Evolutionary conservation across 2,113 vertebrate genomes (phyloP).

Genomic region (Mesitornis unicolor): DNA sequence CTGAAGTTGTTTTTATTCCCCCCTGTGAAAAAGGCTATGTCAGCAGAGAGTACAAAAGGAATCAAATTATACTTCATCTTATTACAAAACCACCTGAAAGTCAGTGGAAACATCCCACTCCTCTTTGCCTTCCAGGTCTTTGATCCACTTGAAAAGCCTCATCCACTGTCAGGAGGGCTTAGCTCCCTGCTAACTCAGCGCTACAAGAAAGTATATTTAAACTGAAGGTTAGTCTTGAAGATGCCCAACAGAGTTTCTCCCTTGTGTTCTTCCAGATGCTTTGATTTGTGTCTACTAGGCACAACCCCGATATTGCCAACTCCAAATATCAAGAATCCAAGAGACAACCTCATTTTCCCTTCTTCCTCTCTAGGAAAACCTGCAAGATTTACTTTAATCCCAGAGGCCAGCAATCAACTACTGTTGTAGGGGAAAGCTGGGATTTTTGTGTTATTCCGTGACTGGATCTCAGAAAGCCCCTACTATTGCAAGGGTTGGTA

Average conservation of each 20-base stretch:
- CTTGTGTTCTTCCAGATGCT: background rate
- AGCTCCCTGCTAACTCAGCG: background rate
- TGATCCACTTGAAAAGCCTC: constrained; percentile 47
- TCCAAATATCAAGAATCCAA: background rate
- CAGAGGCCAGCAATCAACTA: background rate
- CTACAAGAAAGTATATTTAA: background rate
- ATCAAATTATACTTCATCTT: constrained; percentile 46
- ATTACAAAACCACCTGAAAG: constrained; percentile 44
- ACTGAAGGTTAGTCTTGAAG: background rate
- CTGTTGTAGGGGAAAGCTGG: background rate
- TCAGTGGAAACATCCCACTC: constrained; percentile 20
- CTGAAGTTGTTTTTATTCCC: constrained; percentile 48
- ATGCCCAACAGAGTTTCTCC: background rate
- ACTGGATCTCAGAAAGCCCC: background rate
- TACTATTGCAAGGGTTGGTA: rapidly evolving
- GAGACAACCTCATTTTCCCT: background rate
- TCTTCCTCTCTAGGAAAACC: background rate
- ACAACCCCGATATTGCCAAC: background rate
- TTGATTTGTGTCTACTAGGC: background rate
- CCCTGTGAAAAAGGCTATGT: constrained; percentile 8
- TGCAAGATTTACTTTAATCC: background rate
- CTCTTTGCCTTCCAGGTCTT: constrained; percentile 43
- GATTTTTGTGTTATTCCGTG: background rate
- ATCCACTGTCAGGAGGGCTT: constrained; percentile 17
- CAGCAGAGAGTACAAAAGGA: constrained; percentile 56